Evolutionary conservation across 2,888 invertebrate genomes (phyloP).

Genomic region (Diarsia brunnea): DNA sequence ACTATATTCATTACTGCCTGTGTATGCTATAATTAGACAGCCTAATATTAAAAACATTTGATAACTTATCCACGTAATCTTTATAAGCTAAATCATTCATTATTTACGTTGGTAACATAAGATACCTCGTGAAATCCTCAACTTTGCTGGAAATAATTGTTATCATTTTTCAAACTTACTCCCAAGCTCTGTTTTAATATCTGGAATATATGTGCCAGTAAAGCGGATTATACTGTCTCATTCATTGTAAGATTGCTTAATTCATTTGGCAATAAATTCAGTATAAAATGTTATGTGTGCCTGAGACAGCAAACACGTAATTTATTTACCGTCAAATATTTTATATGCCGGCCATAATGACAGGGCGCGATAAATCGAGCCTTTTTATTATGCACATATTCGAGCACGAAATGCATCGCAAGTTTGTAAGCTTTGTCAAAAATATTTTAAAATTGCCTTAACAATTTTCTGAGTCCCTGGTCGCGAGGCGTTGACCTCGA

Average conservation of each 20-base stretch:
- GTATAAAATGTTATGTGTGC: slow-evolving; percentile 43
- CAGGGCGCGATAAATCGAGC: slow-evolving; percentile 54
- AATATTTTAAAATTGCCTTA: slow-evolving; percentile 58
- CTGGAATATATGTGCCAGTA: slow-evolving; percentile 22
- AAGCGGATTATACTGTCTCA: slow-evolving; percentile 32
- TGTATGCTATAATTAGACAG: not conserved
- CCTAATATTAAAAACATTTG: not conserved
- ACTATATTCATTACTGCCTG: not conserved
- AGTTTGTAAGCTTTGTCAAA: slow-evolving; percentile 65
- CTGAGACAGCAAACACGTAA: slow-evolving; percentile 39
- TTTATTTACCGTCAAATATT: slow-evolving; percentile 64
- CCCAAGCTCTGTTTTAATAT: slow-evolving; percentile 16
- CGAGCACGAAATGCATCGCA: slow-evolving; percentile 63
- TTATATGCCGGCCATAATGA: slow-evolving; percentile 49
- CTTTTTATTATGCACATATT: slow-evolving; percentile 61
- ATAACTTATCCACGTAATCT: not conserved
- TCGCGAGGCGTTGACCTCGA: slow-evolving; percentile 66
- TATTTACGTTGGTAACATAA: not conserved
- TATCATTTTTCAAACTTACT: slow-evolving; percentile 10
- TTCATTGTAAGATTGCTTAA: slow-evolving; percentile 44
- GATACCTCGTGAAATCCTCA: not conserved
- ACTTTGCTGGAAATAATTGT: not conserved
- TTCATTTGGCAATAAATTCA: slow-evolving; percentile 58
- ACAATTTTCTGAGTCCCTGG: slow-evolving; percentile 64
- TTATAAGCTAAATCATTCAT: not conserved